These are phyloP conservation scores for Rotaria macrura DNA, from an alignment of 2,888 invertebrate genomes.

Conservation along the genomic window DNA sequence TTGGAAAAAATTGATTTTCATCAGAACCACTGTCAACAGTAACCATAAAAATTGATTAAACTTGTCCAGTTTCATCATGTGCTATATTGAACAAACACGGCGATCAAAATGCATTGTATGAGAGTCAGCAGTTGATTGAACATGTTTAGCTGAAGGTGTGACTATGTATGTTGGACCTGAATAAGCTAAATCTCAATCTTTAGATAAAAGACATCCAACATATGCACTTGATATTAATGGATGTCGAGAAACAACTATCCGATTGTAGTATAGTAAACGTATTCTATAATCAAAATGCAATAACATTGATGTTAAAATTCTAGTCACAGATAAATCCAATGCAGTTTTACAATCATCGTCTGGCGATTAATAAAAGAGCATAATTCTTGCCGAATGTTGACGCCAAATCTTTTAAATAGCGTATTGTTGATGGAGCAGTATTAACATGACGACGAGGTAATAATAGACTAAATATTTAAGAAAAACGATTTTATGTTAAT, in stretches of 20 bases:
- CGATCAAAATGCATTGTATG: neutral
- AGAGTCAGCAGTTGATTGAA: neutral
- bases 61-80: constrained; percentile 11
- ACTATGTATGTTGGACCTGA: constrained; percentile 8
- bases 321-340: neutral
- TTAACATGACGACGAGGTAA: too few species aligned
- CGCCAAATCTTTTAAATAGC: constrained; percentile 10
- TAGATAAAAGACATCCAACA: neutral
- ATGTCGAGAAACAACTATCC: constrained; percentile 2
- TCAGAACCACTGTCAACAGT: neutral
- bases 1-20: neutral
- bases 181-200: neutral
- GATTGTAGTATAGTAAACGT: neutral
- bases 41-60: neutral
- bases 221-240: neutral
- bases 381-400: neutral
- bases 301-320: constrained; percentile 18
- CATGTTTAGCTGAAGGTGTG: neutral
- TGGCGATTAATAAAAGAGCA: neutral
- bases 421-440: neutral
- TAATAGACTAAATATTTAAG: too few species aligned
- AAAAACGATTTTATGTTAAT: too few species aligned
- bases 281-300: constrained; percentile 15
- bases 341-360: constrained; percentile 2
- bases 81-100: neutral